Evolutionary conservation across 2,797 vertebrate species (phyloP), one percentile per base, ranked within the genome.

Genomic region (Prunella strophiata): DNA sequence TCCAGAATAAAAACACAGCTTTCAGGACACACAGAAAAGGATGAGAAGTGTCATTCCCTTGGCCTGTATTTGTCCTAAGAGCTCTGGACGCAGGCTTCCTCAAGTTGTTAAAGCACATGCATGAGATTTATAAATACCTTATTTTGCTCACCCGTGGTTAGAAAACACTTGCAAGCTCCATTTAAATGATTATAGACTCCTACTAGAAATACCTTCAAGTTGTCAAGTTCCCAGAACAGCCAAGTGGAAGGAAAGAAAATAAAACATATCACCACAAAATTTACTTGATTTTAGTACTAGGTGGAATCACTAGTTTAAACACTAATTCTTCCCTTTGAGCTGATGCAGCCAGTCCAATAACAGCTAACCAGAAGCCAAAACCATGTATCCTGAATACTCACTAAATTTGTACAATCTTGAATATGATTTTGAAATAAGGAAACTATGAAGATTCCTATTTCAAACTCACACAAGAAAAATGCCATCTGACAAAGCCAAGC

Each of bases 131-230:
- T 10, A 6, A 66, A 91, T 9, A 23, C 8, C n/a, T 82, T 87
- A 48, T 40, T 87, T 76, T 91, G 88, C 79, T 94, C 70, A 54
- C 48, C 15, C 1, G 4, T 57, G 59, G 91, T 80, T 85, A 70
- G 61, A 95, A 96, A 97, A 93, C 63, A 96, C 65, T 77, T 93
- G n/a, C 59, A 93, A 95, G 70, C n/a, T 89, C 77, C 79, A 88
- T 65, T 94, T 96, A 97, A 92, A 81, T 72, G 32, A 94, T 32
- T 32, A 92, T 38, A 84, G 85, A 91, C 81, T 96, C 89, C 52
- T 95, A 91, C 62, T 67, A 91, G 83, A 94, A 91, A 93, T 79
- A 96, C 68, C 74, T 89, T 93, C 66, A 87, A 94, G 75, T 72
- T 87, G 72, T 48, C 76, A 67, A 70, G 67, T 84, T 96, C 85